phyloP scores from a whole-genome alignment of 2,888 invertebrate species.

The Labia minor region DNA sequence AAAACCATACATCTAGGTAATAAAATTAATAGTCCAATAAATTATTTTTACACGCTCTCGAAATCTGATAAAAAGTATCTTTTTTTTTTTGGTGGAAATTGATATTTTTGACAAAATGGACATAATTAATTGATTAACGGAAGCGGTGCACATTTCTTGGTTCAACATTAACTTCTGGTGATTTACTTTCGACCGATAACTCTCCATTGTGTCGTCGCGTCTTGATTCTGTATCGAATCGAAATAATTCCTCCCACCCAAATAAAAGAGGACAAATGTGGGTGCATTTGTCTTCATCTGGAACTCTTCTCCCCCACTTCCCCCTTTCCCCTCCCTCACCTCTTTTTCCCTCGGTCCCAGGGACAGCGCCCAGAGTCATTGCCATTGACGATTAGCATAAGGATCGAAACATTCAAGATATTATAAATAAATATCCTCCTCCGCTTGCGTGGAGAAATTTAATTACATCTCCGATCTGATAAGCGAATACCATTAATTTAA shows the following conservation, averaged over 20 bases:
- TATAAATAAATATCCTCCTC: not conserved
- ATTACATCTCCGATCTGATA: not conserved
- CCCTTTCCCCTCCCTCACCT: too few species aligned
- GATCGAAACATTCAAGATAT: not conserved
- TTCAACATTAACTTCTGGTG: not conserved
- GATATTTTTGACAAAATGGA: too few species aligned
- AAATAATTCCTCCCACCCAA: not conserved
- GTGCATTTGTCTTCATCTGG: not conserved
- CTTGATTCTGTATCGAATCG: conserved; percentile 1
- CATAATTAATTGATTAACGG: too few species aligned
- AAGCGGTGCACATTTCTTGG: too few species aligned
- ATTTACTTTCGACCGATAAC: not conserved
- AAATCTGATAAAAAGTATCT: too few species aligned
- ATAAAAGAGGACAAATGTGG: not conserved
- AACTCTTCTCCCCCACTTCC: too few species aligned
- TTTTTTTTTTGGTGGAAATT: too few species aligned
- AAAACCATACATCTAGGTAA: not conserved
- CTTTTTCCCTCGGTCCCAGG: too few species aligned
- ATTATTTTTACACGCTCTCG: not conserved
- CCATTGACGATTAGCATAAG: not conserved
- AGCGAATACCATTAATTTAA: conserved; percentile 5
- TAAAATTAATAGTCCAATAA: not conserved
- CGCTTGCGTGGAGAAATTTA: conserved; percentile 4
- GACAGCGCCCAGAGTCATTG: too few species aligned
- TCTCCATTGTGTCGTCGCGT: not conserved